Percentiles rank a stretch among this genome's conserved stretches.
phyloP scores from a whole-genome alignment of 2,888 invertebrate genomes.

The Acanthosepion esculentum region DNA sequence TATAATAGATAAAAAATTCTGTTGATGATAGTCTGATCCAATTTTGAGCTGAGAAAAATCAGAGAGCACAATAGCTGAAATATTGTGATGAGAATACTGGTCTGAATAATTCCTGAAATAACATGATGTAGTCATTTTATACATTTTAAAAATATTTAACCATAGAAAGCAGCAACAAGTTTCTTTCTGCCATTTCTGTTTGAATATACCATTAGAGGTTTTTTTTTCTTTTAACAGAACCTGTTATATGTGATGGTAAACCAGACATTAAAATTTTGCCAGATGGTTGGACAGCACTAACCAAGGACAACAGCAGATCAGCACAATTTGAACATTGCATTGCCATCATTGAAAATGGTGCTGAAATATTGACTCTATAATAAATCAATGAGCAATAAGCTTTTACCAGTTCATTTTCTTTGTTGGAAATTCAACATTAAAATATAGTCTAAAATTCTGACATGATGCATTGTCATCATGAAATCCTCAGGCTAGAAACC shows the following conservation, averaged over 20 bases:
- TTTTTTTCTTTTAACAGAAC: conserved; percentile 80
- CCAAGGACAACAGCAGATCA: conserved; percentile 85
- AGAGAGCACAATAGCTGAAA: too few species aligned
- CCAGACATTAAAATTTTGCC: conserved; percentile 76
- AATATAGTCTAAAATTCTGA: not conserved
- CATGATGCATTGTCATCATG: not conserved
- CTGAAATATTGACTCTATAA: conserved; percentile 83
- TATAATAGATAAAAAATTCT: too few species aligned
- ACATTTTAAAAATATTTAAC: too few species aligned
- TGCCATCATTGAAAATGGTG: conserved; percentile 85
- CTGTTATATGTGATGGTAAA: conserved; percentile 83
- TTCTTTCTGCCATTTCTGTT: too few species aligned
- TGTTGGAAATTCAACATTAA: not conserved
- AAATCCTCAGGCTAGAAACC: too few species aligned
- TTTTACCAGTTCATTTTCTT: not conserved
- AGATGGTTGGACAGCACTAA: conserved; percentile 95
- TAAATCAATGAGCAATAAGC: not conserved
- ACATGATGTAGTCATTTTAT: too few species aligned
- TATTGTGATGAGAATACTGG: too few species aligned
- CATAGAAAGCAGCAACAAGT: too few species aligned
- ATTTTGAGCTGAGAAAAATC: too few species aligned
- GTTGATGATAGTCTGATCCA: too few species aligned
- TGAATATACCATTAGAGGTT: not conserved
- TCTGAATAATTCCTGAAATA: too few species aligned
- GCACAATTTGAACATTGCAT: conserved; percentile 96